These are phyloP conservation scores for Pagetopsis macropterus DNA, from an alignment of 2,797 vertebrate species.

Conservation along the genomic window DNA sequence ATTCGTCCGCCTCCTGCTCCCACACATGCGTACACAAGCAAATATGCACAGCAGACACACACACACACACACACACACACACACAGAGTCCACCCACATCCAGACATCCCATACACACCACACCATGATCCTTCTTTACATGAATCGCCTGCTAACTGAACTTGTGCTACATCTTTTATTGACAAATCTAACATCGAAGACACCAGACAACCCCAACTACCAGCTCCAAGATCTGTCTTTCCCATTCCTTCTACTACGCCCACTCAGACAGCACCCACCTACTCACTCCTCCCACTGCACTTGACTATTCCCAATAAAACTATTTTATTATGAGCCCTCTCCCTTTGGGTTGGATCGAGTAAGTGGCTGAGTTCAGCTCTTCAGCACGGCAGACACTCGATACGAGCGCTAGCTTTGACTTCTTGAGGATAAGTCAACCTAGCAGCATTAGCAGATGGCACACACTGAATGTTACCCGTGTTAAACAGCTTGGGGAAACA, in stretches of 20 bases:
- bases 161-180: background rate
- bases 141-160: slow-evolving; percentile 11
- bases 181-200: background rate
- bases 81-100: slow-evolving; percentile 31
- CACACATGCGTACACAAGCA: slow-evolving; percentile 59
- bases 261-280: slow-evolving; percentile 18
- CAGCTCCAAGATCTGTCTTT: slow-evolving; percentile 12
- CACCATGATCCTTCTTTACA: slow-evolving; percentile 24
- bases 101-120: slow-evolving; percentile 43
- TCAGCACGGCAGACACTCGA: slow-evolving; percentile 61
- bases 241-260: background rate
- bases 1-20: slow-evolving; percentile 59
- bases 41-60: slow-evolving; percentile 38
- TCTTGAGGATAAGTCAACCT: slow-evolving; percentile 62
- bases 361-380: slow-evolving; percentile 71
- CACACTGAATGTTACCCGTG: slow-evolving; percentile 41
- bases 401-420: slow-evolving; percentile 56
- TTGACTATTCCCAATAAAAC: slow-evolving; percentile 64
- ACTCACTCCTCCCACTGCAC: slow-evolving; percentile 47
- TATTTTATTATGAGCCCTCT: slow-evolving; percentile 62
- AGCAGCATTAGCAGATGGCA: slow-evolving; percentile 80
- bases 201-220: background rate
- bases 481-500: slow-evolving; percentile 28
- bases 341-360: slow-evolving; percentile 52
- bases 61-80: slow-evolving; percentile 19